Base-by-base conservation (phyloP, 1,140 invertebrate species). In the Ips typographus region DNA sequence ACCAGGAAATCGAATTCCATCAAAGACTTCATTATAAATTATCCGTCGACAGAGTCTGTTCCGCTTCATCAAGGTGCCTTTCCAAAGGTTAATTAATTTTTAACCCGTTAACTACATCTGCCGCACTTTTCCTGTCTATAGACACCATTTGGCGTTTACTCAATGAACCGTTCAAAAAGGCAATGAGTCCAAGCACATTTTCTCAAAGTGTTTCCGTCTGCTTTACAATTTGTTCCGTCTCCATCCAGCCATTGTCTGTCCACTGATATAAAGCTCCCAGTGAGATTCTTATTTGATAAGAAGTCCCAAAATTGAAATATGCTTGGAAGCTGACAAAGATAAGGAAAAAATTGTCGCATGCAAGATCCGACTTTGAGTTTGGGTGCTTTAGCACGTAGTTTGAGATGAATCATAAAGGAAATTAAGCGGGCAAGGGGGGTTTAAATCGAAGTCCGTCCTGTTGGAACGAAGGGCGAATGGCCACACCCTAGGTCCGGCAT, bases 401-500 rank as follows among this genome's bases (percentile, higher is more conserved):
- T 49, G 22, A 37, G n/a, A 60, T 44, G 40, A 22, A 42, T 60
- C 42, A 60, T 43, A 60, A 22, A 43, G 58, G 41, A 43, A 60
- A 60, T 60, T 60, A 60, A 60, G 41, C 47, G 6, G 8, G 7
- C 3, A n/a, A 36, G 22, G 58, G 55, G 22, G 22, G 22, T 22
- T 40, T 4, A 22, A 59, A 59, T 37, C 8, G 7, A 41, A 43
- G 42, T 43, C 58, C 42, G 38, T 49, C 44, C 44, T 49, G 44
- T 22, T 22, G 7, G 6, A 22, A 49, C 22, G 22, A 22, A 22
- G 40, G 41, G 22, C 43, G 39, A 47, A 61, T 75, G 56, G 73
- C 73, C 75, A 75, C 73, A 68, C 73, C 72, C 73, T 43, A 49
- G 65, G 71, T 74, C 73, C 73, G 66, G 59, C 70, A 64, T 53